phyloP scores from a whole-genome alignment of 2,797 vertebrate genomes.

The Tokudaia muenninki region DNA sequence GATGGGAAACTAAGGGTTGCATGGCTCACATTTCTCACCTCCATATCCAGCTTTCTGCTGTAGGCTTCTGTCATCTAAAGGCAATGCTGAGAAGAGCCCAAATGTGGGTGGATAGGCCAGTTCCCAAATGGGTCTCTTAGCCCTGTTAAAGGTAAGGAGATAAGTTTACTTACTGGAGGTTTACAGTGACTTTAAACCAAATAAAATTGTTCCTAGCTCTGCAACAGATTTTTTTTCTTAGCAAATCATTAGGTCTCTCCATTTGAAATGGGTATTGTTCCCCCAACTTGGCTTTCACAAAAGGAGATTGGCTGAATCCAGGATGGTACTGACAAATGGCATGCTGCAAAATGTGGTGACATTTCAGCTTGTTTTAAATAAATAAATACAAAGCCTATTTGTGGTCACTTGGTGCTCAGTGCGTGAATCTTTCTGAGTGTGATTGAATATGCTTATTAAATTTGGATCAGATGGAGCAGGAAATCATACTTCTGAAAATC shows the following conservation, averaged over 20 bases:
- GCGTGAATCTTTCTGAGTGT: background rate
- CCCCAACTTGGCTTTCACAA: conserved; percentile 9
- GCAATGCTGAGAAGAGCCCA: background rate
- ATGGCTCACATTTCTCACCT: background rate
- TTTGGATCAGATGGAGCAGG: background rate
- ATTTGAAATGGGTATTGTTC: background rate
- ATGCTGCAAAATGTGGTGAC: background rate
- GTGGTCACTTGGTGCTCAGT: background rate
- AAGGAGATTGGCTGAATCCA: background rate
- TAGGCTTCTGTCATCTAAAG: background rate
- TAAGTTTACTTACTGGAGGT: background rate
- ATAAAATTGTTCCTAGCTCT: background rate
- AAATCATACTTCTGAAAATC: conserved; percentile 14
- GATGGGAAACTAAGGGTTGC: background rate
- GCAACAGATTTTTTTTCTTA: background rate
- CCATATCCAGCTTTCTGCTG: background rate
- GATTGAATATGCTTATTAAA: background rate
- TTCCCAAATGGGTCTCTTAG: background rate
- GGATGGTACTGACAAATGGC: conserved; percentile 12
- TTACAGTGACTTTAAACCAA: background rate
- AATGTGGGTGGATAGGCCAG: background rate
- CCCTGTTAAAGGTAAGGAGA: background rate
- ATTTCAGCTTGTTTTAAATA: conserved; percentile 13
- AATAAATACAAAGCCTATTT: background rate
- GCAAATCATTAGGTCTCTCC: background rate